A percentile compares a stretch with the other conserved stretches of the same genome.
phyloP scores from a whole-genome alignment of 2,113 vertebrate genomes.

The Sylvietta virens region DNA sequence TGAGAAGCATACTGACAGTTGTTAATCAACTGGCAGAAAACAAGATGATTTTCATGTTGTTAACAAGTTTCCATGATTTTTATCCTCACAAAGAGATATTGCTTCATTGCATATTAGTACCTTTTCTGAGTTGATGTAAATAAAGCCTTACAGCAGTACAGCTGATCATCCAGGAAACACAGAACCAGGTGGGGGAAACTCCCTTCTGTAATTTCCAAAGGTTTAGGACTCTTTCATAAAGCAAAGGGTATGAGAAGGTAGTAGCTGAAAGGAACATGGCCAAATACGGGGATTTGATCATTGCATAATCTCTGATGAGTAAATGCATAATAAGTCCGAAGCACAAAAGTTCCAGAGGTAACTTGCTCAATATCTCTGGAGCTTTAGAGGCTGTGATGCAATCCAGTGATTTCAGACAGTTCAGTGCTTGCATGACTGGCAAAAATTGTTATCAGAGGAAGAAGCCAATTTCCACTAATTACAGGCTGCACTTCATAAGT shows the following conservation, averaged over 20 bases:
- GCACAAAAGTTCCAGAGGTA: neutral
- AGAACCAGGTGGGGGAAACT: neutral
- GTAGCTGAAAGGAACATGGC: neutral
- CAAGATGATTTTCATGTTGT: no score
- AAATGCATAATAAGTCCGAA: neutral
- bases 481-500: accelerated
- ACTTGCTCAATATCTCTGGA: neutral
- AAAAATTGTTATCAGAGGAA: neutral
- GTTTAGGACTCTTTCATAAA: neutral
- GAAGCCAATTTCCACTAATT: neutral
- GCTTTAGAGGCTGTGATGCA: neutral
- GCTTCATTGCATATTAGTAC: neutral
- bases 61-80: neutral
- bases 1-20: neutral
- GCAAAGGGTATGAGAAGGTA: neutral
- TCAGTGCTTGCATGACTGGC: neutral
- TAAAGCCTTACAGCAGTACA: neutral
- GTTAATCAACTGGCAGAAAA: neutral
- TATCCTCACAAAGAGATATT: neutral
- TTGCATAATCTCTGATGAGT: neutral
- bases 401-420: neutral
- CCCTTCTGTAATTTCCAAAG: slow-evolving; percentile 10
- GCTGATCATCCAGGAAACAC: neutral
- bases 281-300: neutral
- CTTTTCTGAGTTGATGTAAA: neutral